These are phyloP conservation scores for Pandion haliaetus DNA, from an alignment of 2,113 vertebrate genomes.

Conservation along the genomic window DNA sequence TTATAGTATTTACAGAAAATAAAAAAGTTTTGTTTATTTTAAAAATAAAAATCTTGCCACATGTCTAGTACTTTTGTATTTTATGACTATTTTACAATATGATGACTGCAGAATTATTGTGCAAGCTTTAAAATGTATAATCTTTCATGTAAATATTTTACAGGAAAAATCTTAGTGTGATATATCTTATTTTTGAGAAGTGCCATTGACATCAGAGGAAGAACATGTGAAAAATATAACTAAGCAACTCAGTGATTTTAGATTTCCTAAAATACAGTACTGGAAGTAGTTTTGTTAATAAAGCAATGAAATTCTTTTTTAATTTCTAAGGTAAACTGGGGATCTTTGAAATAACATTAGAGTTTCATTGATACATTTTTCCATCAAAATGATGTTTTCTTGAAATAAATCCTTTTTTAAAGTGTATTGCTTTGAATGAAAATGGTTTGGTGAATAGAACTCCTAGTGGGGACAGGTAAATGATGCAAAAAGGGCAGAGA, in stretches of 20 bases:
- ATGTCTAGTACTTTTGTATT: constrained; percentile 46
- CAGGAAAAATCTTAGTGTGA: constrained; percentile 39
- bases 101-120: constrained; percentile 53
- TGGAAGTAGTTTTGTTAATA: background rate
- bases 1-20: constrained; percentile 12
- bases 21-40: constrained; percentile 38
- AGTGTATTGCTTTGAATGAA: background rate
- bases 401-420: background rate
- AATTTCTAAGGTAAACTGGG: background rate
- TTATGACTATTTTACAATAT: constrained; percentile 57
- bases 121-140: constrained; percentile 39
- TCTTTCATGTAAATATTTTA: constrained; percentile 69
- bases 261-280: constrained; percentile 23
- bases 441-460: background rate
- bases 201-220: constrained; percentile 31
- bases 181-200: constrained; percentile 49
- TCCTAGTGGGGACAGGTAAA: background rate
- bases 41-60: constrained; percentile 48
- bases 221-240: constrained; percentile 7
- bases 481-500: background rate
- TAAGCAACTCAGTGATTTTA: constrained; percentile 26
- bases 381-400: background rate
- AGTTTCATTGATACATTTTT: background rate
- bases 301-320: background rate
- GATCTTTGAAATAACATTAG: background rate